Evolutionary conservation across 2,113 vertebrate genomes (phyloP).

Genomic region (Progne subis): DNA sequence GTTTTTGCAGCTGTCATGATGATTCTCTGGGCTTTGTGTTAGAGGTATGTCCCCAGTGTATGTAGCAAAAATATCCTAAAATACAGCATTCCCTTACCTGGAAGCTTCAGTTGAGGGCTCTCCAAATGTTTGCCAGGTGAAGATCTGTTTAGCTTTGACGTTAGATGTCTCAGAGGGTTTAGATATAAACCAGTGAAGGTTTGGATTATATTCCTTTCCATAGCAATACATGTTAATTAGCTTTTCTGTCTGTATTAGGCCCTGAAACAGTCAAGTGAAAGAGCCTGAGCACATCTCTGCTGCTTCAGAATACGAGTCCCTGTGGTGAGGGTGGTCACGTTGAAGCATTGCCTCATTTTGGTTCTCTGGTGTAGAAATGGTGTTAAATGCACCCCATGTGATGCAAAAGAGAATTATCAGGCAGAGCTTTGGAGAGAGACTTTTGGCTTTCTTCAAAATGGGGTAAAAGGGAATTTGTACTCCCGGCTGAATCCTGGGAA

Average conservation of each 20-base stretch:
- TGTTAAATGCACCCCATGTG: neutral
- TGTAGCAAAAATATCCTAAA: neutral
- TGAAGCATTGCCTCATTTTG: fast-evolving
- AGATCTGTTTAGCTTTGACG: neutral
- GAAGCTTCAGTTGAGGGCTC: neutral
- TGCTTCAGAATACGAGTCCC: neutral
- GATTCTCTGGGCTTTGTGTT: neutral
- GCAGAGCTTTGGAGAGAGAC: neutral
- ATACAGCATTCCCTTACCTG: neutral
- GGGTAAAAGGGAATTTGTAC: neutral
- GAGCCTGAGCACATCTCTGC: neutral
- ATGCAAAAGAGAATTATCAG: neutral
- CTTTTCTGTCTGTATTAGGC: neutral
- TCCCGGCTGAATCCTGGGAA: neutral
- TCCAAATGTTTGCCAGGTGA: neutral
- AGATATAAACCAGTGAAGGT: neutral
- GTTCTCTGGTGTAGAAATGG: neutral
- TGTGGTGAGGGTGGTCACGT: neutral
- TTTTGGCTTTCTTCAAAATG: neutral
- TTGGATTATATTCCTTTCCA: neutral
- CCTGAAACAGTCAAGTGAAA: neutral
- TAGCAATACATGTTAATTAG: neutral
- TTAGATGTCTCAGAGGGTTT: neutral
- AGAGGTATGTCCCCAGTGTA: neutral
- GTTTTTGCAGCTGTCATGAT: neutral